Evolutionary conservation across 2,888 invertebrate species (phyloP), one percentile per base, ranked within the genome.

Genomic region (Holacanthella duospinosa): DNA sequence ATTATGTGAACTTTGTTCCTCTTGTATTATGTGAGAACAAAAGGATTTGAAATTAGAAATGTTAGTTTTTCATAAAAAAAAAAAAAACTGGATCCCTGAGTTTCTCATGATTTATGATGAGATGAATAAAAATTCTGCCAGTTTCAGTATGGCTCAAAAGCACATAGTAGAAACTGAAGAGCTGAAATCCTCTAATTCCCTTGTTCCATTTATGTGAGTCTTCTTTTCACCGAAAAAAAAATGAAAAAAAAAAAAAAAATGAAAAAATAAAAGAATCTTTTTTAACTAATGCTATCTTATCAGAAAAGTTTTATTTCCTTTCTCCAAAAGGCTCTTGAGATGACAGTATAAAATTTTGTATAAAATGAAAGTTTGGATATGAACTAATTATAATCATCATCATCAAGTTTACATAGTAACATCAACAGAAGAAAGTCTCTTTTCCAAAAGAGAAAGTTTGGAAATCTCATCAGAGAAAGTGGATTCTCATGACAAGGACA

Each of bases 21-120:
- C 36, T 9, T 36, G 6, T 36, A 36, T 36, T 16, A n/a, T 16
- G 36, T 36, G 36, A 36, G 36, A 36, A 36, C 36, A 36, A 36
- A 36, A 16, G 36, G 16, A 36, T 6, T 16, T 36, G 36, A 16
- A 36, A 36, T 36, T 36, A 36, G 36, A 36, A 36, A 36, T 36
- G 36, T 36, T 36, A 36, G 36, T 36, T 36, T 36, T 36, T 36
- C 36, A 36, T 36, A 16, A 16, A 16, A 36, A 36, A 36, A 36
- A 9, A 16, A 16, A 16, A 36, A 36, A 36, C 9, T 36, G 36
- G 36, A 36, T 36, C 9, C n/a, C 9, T 36, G 55, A 60, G 55
- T 36, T 29, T 55, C 21, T 53, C 60, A 62, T 65, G 64, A 65
- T 65, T 65, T 65, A 65, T 65, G 64, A 65, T 62, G 59, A 62